A percentile compares a stretch with the other conserved stretches of the same genome.
These are phyloP conservation scores for Incurvaria masculella DNA, from an alignment of 2,888 invertebrate species.

Conservation along the genomic window DNA sequence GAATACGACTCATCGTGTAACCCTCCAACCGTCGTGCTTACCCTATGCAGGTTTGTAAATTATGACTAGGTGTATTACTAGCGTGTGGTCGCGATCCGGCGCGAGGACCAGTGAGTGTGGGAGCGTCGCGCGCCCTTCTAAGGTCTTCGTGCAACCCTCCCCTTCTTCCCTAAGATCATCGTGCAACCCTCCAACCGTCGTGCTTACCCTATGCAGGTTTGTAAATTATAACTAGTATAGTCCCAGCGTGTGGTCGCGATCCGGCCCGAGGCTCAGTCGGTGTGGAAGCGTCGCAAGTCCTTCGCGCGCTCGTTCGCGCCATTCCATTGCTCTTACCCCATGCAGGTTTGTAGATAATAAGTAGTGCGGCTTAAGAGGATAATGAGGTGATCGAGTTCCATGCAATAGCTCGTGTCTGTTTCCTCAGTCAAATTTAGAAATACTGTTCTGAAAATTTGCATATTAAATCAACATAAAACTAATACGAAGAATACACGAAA, in stretches of 20 bases:
- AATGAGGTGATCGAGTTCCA: no score
- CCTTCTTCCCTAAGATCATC: conserved; percentile 92
- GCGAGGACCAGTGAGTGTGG: conserved; percentile 95
- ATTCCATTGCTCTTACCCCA: conserved; percentile 95
- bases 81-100: conserved; percentile 78
- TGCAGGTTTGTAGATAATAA: conserved; percentile 70
- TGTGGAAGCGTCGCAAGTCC: conserved; percentile 95
- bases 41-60: conserved; percentile 79
- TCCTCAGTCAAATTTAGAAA: no score
- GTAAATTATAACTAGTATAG: no score
- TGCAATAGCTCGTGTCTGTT: no score
- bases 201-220: conserved; percentile 94
- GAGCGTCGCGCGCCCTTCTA: conserved; percentile 93
- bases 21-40: conserved; percentile 97
- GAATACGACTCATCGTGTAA: no score
- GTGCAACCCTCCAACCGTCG: conserved; percentile 98
- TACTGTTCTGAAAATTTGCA: no score
- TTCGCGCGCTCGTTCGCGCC: conserved; percentile 90
- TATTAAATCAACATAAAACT: no score
- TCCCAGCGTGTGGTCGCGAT: conserved; percentile 75
- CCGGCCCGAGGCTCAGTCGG: conserved; percentile 88
- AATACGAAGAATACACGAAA: no score
- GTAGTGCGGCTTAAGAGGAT: no score
- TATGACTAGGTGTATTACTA: no score
- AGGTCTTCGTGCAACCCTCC: conserved; percentile 84